A percentile compares a stretch with the other conserved stretches of the same genome.
Conservation (phyloP, 2,888 invertebrate species). For the Ommatoiulus sabulosus region DNA sequence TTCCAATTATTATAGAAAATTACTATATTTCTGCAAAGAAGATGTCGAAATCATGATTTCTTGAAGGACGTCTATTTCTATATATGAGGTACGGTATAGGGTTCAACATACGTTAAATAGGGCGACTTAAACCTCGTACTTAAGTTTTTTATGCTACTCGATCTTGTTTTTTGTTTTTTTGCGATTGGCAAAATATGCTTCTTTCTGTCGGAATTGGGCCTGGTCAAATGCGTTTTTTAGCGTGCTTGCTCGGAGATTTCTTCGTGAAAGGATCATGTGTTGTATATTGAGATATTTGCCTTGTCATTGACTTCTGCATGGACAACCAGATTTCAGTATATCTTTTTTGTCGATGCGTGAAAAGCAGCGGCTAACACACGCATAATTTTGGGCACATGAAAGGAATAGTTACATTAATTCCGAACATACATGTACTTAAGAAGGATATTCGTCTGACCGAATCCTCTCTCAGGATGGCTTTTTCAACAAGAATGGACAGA, state of each 20-base stretch:
- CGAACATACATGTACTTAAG: not conserved
- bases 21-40: too few species aligned
- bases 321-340: not conserved
- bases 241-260: not conserved
- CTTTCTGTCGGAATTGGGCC: not conserved
- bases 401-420: constrained; percentile 7
- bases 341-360: constrained; percentile 39
- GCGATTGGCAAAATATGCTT: not conserved
- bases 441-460: constrained; percentile 16
- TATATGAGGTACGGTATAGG: too few species aligned
- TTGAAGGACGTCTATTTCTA: too few species aligned
- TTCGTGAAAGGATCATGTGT: not conserved
- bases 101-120: too few species aligned
- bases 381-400: not conserved
- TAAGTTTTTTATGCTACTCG: not conserved
- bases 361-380: not conserved
- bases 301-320: constrained; percentile 31
- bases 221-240: not conserved
- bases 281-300: constrained; percentile 6
- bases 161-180: not conserved
- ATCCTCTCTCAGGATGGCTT: not conserved
- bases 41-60: too few species aligned
- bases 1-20: too few species aligned
- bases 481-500: constrained; percentile 2
- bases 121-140: not conserved